phyloP scores from a whole-genome alignment of 2,797 vertebrate species.

The Anabas testudineus region DNA sequence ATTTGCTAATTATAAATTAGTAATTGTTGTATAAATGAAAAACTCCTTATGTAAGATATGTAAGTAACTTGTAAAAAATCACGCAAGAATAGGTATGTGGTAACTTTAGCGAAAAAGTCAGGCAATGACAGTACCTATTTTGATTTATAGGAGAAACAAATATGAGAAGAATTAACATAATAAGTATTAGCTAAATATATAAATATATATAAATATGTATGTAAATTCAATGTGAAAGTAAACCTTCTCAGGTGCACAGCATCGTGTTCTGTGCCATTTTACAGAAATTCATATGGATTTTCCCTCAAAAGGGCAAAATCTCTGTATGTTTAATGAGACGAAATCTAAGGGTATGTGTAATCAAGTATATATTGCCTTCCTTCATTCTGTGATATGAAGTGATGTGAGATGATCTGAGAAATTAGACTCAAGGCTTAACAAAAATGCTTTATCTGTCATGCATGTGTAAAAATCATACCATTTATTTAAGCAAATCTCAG shows the following conservation, averaged over 20 bases:
- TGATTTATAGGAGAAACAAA: too few relatives aligned
- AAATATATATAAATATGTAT: conserved; percentile 1
- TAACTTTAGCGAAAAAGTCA: too few relatives aligned
- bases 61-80: too few relatives aligned
- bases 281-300: conserved; percentile 27
- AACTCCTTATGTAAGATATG: too few relatives aligned
- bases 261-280: conserved; percentile 12
- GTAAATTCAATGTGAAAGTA: conserved; percentile 10
- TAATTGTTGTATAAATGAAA: too few relatives aligned
- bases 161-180: too few relatives aligned
- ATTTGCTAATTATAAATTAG: too few relatives aligned
- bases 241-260: neutral
- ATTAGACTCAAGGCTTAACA: conserved; percentile 25
- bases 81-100: too few relatives aligned
- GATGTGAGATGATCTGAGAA: conserved; percentile 3
- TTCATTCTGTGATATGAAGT: conserved; percentile 1
- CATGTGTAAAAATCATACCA: conserved; percentile 10
- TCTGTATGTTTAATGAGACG: conserved; percentile 16
- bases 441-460: conserved; percentile 12
- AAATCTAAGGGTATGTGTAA: conserved; percentile 18
- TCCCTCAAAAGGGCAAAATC: conserved; percentile 19
- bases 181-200: neutral
- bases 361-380: conserved; percentile 13
- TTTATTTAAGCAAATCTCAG: conserved; percentile 1
- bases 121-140: too few relatives aligned